Percentiles rank a stretch among this genome's conserved stretches.
These are phyloP conservation scores for Oxyruncus cristatus DNA, from an alignment of 2,113 vertebrate genomes.

Conservation along the genomic window DNA sequence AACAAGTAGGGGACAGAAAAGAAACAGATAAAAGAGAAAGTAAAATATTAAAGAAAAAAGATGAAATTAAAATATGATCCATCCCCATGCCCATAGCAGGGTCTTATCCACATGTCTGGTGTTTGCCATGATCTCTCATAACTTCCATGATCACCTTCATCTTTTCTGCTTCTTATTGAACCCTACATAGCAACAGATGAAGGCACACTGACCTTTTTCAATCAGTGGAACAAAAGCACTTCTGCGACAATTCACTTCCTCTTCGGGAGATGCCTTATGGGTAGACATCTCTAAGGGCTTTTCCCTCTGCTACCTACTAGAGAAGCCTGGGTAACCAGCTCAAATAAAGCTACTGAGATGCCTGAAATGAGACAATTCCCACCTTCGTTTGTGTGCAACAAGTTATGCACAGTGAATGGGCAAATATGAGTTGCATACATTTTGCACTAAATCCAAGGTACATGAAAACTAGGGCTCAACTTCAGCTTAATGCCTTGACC, in stretches of 20 bases:
- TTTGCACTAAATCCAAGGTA: background rate
- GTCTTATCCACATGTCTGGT: background rate
- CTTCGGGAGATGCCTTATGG: background rate
- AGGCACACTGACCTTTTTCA: background rate
- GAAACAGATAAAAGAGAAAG: background rate
- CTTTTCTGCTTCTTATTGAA: background rate
- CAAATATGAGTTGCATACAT: background rate
- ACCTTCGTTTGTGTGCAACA: background rate
- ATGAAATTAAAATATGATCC: background rate
- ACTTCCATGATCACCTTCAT: background rate
- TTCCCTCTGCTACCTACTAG: background rate
- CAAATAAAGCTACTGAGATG: background rate
- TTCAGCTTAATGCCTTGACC: background rate
- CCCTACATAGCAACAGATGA: background rate
- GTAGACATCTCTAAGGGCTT: background rate
- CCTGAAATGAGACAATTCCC: background rate
- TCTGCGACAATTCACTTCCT: background rate
- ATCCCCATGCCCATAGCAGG: rapidly evolving
- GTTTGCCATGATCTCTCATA: background rate
- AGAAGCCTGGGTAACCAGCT: background rate
- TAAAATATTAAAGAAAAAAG: background rate
- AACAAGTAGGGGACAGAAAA: background rate
- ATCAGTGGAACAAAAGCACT: background rate
- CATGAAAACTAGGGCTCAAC: background rate
- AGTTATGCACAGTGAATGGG: background rate